Conservation (phyloP, 2,888 invertebrate species). For the Lysandra coridon region DNA sequence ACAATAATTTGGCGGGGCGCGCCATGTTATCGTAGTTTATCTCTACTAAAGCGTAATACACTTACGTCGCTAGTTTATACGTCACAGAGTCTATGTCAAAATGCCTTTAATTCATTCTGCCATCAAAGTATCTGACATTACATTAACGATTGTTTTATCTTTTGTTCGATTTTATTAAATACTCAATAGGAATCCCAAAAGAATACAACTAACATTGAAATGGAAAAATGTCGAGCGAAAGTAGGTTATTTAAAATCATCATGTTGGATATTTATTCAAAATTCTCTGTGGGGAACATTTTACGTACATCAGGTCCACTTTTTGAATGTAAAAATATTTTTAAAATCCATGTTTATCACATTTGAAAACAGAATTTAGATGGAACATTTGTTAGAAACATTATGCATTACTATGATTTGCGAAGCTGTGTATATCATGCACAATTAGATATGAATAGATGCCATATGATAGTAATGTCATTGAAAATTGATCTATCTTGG, state of each 20-base stretch:
- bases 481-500: no score
- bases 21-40: background rate
- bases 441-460: no score
- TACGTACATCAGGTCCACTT: background rate
- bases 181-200: background rate
- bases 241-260: background rate
- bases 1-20: no score
- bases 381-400: background rate
- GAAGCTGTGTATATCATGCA: no score
- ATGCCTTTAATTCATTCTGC: background rate
- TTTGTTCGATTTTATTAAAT: conserved; percentile 1
- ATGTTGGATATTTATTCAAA: background rate
- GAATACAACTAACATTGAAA: background rate
- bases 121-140: background rate
- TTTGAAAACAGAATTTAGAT: background rate
- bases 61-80: background rate
- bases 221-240: background rate
- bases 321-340: background rate
- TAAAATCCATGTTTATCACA: background rate
- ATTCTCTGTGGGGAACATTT: background rate
- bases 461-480: no score
- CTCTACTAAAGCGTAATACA: background rate
- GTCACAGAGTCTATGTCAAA: background rate
- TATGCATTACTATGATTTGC: no score
- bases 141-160: background rate